Conservation (phyloP, 2,797 vertebrate genomes). For the Bovichtus variegatus region DNA sequence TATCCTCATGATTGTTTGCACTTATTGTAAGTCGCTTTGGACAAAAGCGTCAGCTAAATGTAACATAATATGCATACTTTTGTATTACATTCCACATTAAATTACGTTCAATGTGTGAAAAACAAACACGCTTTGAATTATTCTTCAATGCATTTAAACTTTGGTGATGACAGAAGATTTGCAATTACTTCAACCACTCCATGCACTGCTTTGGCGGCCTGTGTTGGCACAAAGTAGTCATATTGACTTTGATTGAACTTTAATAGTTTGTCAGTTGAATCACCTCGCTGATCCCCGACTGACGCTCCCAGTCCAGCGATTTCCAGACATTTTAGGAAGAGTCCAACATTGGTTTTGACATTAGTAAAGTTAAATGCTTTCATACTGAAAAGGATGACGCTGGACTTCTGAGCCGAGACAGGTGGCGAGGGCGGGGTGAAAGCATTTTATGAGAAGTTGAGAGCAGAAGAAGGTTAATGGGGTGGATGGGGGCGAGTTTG, state of each 20-base stretch:
- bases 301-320: neutral
- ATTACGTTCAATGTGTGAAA: neutral
- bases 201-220: neutral
- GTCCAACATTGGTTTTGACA: neutral
- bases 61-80: too few species aligned
- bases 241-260: conserved; percentile 1
- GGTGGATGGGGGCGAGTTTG: conserved; percentile 15
- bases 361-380: conserved; percentile 22
- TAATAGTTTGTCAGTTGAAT: neutral
- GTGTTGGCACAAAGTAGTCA: neutral
- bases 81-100: neutral
- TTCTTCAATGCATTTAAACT: neutral
- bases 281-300: neutral
- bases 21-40: too few species aligned
- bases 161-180: neutral
- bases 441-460: conserved; percentile 28
- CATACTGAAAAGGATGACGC: conserved; percentile 9
- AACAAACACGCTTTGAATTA: neutral
- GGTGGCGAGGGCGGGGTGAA: neutral
- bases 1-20: too few species aligned
- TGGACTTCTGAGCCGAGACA: neutral
- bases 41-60: too few species aligned
- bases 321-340: conserved; percentile 1
- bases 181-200: neutral
- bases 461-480: conserved; percentile 32